phyloP scores from a whole-genome alignment of 2,888 invertebrate genomes.

The Hyppa rectilinea region DNA sequence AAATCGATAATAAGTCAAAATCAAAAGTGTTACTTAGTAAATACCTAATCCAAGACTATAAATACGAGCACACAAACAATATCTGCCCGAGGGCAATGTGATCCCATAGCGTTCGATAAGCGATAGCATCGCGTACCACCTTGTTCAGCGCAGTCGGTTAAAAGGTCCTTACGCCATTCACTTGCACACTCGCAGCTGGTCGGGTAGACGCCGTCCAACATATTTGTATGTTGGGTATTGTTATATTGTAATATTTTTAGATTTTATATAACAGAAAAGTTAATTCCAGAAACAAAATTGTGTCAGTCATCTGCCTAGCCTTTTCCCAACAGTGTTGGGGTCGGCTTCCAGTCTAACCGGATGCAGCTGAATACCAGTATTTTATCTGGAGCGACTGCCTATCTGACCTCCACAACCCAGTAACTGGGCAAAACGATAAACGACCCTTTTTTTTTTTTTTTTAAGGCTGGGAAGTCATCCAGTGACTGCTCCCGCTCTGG shows the following conservation, averaged over 20 bases:
- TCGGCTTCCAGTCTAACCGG: no score
- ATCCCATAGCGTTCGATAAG: constrained; percentile 76
- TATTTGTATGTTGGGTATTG: constrained; percentile 23
- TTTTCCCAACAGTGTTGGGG: not conserved
- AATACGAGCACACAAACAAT: constrained; percentile 71
- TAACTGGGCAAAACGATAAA: no score
- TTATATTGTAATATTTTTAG: not conserved
- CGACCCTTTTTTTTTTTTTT: no score
- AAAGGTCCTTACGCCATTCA: constrained; percentile 79
- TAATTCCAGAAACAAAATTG: not conserved
- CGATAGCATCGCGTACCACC: constrained; percentile 74
- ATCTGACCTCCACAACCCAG: no score
- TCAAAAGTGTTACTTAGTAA: constrained; percentile 27
- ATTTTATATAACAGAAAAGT: not conserved
- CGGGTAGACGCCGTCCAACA: constrained; percentile 36
- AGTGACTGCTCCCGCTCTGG: no score
- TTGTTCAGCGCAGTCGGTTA: constrained; percentile 75
- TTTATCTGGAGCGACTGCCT: no score
- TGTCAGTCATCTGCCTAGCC: not conserved
- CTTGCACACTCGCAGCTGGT: constrained; percentile 68
- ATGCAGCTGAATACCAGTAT: no score
- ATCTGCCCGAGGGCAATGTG: constrained; percentile 73
- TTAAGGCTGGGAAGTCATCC: no score
- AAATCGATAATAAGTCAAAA: no score
- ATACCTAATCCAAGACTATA: constrained; percentile 67